A percentile compares a stretch with the other conserved stretches of the same genome.
phyloP scores from a whole-genome alignment of 2,113 vertebrate genomes.

The Pteronura brasiliensis region DNA sequence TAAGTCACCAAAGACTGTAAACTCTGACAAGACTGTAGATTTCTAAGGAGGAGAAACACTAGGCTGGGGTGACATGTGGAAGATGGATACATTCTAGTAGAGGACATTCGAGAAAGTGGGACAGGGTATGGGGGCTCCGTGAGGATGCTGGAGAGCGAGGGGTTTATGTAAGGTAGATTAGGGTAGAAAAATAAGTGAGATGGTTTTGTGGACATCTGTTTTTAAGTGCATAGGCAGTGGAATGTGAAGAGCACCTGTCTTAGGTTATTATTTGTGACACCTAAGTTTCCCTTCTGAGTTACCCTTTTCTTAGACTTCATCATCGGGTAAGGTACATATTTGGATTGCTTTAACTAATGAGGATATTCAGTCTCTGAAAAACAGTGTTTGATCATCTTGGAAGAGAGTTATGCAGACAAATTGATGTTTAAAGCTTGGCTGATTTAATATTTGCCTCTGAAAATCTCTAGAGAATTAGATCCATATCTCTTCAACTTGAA shows the following conservation, averaged over 20 bases:
- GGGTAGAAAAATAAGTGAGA: neutral
- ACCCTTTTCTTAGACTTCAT: constrained; percentile 3
- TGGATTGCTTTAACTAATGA: neutral
- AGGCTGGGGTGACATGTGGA: neutral
- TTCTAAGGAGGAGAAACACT: neutral
- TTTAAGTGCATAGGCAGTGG: neutral
- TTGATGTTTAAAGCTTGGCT: constrained; percentile 9
- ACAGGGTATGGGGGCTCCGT: neutral
- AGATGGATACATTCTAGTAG: neutral
- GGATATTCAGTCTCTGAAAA: neutral
- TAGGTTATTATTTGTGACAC: neutral
- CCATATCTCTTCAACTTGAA: neutral
- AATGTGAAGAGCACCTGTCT: neutral
- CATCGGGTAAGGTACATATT: neutral
- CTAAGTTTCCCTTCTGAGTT: neutral
- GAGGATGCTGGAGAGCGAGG: neutral
- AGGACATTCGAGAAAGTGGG: neutral
- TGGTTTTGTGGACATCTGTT: neutral
- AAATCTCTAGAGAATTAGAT: neutral
- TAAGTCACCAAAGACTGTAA: neutral
- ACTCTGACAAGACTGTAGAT: neutral
- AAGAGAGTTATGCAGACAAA: constrained; percentile 44
- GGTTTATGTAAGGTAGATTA: neutral
- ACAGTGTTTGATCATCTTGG: neutral
- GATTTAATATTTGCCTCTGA: constrained; percentile 28